Evolutionary conservation across 2,888 invertebrate species (phyloP), one percentile per base, ranked within the genome.

Genomic region (Pedicia rivosa): DNA sequence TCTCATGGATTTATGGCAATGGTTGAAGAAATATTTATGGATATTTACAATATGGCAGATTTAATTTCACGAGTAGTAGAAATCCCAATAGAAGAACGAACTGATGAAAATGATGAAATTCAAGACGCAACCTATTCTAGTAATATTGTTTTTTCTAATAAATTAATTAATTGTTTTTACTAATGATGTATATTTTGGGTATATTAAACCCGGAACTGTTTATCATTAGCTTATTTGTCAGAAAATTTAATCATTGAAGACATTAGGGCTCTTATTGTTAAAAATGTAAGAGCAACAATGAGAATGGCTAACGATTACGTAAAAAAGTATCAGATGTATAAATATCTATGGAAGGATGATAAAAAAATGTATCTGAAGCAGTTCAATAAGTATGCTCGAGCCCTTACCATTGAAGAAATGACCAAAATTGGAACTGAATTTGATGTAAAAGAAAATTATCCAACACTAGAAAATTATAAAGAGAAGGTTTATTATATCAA

Each of bases 261-360:
- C 42, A 66, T 67, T 36, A 65, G 64, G 40, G 62, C 63, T 40
- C 66, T 68, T 39, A 63, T 73, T 36, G 49, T 64, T 26, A 54
- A 60, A 39, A 57, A 63, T 40, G 48, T 63, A 26, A 62, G 62
- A 45, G 39, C 39, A 13, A 54, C 51, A 3, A 51, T 58, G 36
- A 51, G 54, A 4, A 48, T 54, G 43, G 59, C 62, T 1, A 28
- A 49, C n/a, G 53, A 57, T 12, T 65, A 55, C 44, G 46, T 53
- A 7, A 52, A 55, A 42, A 51, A 63, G 50, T 79, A 74, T 49
- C 72, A 76, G 35, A 65, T 70, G 46, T 82, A 79, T 54, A 65
- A 74, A 2, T 76, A 76, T 49, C 57, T 88, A 12, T 90, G 88
- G 88, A 55, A 71, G 38, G 79, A 82, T 48, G 79, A 84, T 51